Conservation (phyloP, 2,797 vertebrate genomes). For the Semaprochilodus insignis region DNA sequence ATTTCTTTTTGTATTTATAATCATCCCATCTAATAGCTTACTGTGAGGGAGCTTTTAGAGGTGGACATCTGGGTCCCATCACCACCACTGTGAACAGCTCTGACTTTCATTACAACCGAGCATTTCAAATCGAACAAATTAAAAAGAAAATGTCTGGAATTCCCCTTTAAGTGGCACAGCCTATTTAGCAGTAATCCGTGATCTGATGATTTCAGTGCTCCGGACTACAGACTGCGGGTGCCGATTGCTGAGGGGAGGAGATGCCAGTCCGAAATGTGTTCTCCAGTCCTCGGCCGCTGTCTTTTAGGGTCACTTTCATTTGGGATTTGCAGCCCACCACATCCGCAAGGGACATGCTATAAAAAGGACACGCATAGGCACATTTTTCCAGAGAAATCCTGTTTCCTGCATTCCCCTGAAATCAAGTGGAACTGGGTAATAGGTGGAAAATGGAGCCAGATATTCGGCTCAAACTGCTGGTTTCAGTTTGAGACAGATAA, state of each 20-base stretch:
- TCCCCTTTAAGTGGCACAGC: not conserved
- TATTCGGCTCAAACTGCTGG: slow-evolving; percentile 37
- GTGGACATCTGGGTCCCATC: too few relatives aligned
- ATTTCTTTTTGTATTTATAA: too few relatives aligned
- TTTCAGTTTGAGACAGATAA: slow-evolving; percentile 68
- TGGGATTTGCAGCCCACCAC: slow-evolving; percentile 42
- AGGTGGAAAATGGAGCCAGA: slow-evolving; percentile 65
- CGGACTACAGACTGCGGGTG: slow-evolving; percentile 13
- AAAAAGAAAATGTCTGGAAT: not conserved
- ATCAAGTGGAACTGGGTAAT: slow-evolving; percentile 62
- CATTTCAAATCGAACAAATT: too few relatives aligned
- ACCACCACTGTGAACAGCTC: too few relatives aligned
- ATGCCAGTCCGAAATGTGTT: slow-evolving; percentile 50
- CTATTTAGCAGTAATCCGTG: not conserved
- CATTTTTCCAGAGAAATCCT: slow-evolving; percentile 10
- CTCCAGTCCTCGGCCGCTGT: slow-evolving; percentile 54
- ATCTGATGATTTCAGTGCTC: not conserved
- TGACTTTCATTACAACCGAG: too few relatives aligned
- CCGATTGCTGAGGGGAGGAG: slow-evolving; percentile 36
- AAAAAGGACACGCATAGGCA: slow-evolving; percentile 40
- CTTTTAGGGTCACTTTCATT: slow-evolving; percentile 37
- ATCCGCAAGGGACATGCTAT: slow-evolving; percentile 44
- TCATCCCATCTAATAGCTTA: too few relatives aligned
- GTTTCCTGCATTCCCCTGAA: slow-evolving; percentile 44
- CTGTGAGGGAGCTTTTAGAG: too few relatives aligned